A percentile compares a stretch with the other conserved stretches of the same genome.
Conservation (phyloP, 37 sponge, comb jelly and placozoan species). For the Geodia barretti region DNA sequence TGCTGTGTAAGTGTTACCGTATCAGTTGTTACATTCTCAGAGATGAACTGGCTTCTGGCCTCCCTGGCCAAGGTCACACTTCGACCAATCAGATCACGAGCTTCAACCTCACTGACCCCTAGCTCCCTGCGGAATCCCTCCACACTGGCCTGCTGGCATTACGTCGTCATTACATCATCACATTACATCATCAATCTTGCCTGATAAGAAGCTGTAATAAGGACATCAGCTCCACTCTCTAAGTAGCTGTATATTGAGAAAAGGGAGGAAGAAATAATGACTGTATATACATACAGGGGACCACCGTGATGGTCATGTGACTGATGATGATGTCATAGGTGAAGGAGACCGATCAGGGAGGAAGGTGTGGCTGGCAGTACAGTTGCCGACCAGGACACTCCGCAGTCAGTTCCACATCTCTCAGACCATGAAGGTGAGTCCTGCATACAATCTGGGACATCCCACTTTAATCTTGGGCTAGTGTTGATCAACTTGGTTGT, state of each 20-base stretch:
- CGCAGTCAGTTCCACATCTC: neutral
- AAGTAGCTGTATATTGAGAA: constrained; percentile 42
- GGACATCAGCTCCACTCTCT: constrained; percentile 67
- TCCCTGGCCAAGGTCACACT: constrained; percentile 74
- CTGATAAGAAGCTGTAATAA: constrained; percentile 85
- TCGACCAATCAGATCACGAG: constrained; percentile 48
- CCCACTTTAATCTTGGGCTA: too few species aligned
- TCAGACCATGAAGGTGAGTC: neutral
- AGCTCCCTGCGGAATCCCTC: constrained; percentile 58
- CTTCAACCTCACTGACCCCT: constrained; percentile 21
- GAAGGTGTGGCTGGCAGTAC: neutral
- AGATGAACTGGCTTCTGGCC: constrained; percentile 49
- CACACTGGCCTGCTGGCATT: constrained; percentile 64
- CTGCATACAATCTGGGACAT: neutral
- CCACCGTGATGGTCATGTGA: too few species aligned
- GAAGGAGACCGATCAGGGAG: neutral
- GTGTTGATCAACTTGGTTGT: too few species aligned
- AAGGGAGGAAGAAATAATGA: too few species aligned
- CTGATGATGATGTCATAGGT: neutral
- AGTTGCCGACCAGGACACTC: neutral
- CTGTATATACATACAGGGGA: too few species aligned
- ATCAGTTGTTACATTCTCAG: too few species aligned
- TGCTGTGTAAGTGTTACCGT: too few species aligned
- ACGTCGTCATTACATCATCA: neutral
- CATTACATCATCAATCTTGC: constrained; percentile 1